Evolutionary conservation across 1,140 invertebrate genomes (phyloP).

Genomic region (Asobara japonica): DNA sequence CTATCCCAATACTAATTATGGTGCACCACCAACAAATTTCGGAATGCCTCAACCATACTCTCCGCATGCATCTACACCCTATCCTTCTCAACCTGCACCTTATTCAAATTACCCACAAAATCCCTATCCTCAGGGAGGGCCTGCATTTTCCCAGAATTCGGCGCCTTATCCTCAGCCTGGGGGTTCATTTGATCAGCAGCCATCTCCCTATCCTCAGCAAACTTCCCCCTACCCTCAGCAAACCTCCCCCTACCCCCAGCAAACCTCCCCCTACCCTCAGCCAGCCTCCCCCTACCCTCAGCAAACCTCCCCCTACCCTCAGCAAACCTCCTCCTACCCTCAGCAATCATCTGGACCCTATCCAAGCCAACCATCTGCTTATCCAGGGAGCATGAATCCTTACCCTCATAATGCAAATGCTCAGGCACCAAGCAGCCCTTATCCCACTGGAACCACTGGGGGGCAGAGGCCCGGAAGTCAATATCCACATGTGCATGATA

Average conservation of each 20-base stretch:
- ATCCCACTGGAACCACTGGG: conserved; percentile 51
- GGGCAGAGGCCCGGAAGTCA: conserved; percentile 51
- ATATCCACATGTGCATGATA: conserved; percentile 41
- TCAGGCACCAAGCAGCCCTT: conserved; percentile 28
- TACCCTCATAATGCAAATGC: conserved; percentile 37
- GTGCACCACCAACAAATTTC: conserved; percentile 47
- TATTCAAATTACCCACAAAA: conserved; percentile 30
- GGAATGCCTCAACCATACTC: conserved; percentile 56
- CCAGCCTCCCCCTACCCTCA: conserved; percentile 2
- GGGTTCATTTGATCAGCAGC: too few species aligned
- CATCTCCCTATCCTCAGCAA: conserved; percentile 20
- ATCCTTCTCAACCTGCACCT: conserved; percentile 31
- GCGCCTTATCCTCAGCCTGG: conserved; percentile 32
- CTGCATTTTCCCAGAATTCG: background rate
- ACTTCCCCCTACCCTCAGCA: conserved; percentile 27
- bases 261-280: conserved; percentile 30
- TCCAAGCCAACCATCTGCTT: conserved; percentile 29
- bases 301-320: conserved; percentile 11
- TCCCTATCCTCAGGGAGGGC: background rate
- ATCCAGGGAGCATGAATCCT: conserved; percentile 20
- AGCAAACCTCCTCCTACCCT: conserved; percentile 35
- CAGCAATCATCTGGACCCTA: too few species aligned
- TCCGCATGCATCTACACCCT: conserved; percentile 31
- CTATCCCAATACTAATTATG: conserved; percentile 38
- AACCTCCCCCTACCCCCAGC: conserved; percentile 35